These are phyloP conservation scores for Holocentrus rufus DNA, from an alignment of 2,797 vertebrate species.

Conservation along the genomic window DNA sequence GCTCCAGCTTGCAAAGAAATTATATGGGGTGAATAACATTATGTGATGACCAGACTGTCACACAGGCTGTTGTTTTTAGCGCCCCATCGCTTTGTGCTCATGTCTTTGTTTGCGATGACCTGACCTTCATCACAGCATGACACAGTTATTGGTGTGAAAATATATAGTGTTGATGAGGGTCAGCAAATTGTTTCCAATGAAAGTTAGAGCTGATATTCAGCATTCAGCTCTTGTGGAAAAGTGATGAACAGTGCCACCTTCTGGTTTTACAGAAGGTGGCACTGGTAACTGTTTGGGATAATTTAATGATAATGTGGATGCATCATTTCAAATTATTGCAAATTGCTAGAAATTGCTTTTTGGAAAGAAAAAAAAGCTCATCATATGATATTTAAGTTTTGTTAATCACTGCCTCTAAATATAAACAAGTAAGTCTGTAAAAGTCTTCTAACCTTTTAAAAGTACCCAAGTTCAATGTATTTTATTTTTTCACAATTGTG, in stretches of 20 bases:
- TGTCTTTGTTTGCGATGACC: constrained; percentile 3
- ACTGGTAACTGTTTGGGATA: neutral
- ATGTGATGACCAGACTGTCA: constrained; percentile 5
- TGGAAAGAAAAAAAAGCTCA: neutral
- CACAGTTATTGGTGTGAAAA: constrained; percentile 24
- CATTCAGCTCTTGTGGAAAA: neutral
- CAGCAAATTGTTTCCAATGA: constrained; percentile 5
- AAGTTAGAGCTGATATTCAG: neutral
- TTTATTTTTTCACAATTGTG: too few species aligned
- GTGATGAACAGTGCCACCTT: constrained; percentile 64
- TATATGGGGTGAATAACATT: constrained; percentile 34
- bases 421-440: neutral
- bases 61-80: neutral
- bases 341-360: neutral
- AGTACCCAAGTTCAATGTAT: too few species aligned
- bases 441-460: too few species aligned
- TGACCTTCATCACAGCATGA: constrained; percentile 9
- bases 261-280: constrained; percentile 39
- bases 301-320: neutral
- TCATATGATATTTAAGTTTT: too few species aligned
- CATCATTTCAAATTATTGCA: neutral
- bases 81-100: neutral
- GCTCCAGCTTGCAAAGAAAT: constrained; percentile 13
- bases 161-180: neutral
- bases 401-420: neutral